Evolutionary conservation across 2,113 vertebrate genomes (phyloP), one percentile per base, ranked within the genome.

Genomic region (Hydrochoerus hydrochaeris): DNA sequence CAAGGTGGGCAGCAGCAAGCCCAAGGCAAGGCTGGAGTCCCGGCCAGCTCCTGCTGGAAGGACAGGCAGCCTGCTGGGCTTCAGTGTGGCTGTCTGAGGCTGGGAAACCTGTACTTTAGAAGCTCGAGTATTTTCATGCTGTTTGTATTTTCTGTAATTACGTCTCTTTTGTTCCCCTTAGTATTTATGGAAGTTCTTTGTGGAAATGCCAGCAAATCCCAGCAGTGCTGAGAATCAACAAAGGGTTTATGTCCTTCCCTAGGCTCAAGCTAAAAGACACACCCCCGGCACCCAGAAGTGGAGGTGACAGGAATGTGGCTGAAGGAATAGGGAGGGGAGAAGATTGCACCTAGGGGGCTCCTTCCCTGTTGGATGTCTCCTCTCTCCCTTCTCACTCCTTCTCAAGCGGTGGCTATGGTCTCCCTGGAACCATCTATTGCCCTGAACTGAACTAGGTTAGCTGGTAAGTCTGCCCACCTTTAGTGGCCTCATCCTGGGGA

Each of bases 111-210:
- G 81, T 94, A 78, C 58, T 94, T 94, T n/a, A 54, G 82, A 92
- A 90, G 87, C 85, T 57, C 77, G 88, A 95, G 85, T 92, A 84
- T 96, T 95, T 90, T 89, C 93, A 73, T 73, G 95, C 94, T 97
- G 94, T 95, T 97, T 95, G 93, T 96, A 95, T 97, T 97, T 97
- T 92, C 85, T 75, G 88, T 97, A 96, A 97, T 98, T 96, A 96
- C 93, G 89, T 91, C 92, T 62, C 65, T 97, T 97, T 97, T 96
- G 95, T 98, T 97, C 97, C 88, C 82, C 71, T 77, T 38, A 73
- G 91, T 95, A 94, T 97, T 97, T 97, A 96, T 94, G 97, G 96
- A 95, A 96, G 89, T 73, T 69, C 91, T 97, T 95, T 92, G 97
- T 97, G 94, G 94, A 94, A 95, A 93, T 90, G 94, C 96, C 97